phyloP scores from a whole-genome alignment of 1,140 invertebrate genomes.

The Telenomus remus region DNA sequence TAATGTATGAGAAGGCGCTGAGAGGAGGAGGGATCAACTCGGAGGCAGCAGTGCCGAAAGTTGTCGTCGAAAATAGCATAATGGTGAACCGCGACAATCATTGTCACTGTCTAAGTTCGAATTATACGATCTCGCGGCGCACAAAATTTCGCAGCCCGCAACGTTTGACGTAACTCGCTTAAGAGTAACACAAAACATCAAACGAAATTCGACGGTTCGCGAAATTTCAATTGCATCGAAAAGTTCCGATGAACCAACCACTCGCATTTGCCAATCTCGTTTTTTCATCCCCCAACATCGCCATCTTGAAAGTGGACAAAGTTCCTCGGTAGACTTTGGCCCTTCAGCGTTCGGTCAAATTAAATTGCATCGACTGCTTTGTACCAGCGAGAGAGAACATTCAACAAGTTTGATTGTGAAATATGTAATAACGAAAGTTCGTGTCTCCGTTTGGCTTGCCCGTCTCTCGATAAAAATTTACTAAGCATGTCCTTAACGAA shows the following conservation, averaged over 20 bases:
- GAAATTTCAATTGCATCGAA: no score
- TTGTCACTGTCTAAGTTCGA: conserved; percentile 42
- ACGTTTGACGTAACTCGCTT: conserved; percentile 32
- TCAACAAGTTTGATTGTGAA: conserved; percentile 57
- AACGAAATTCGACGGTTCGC: conserved; percentile 9
- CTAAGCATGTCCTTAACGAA: conserved; percentile 44
- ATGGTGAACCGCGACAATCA: conserved; percentile 49
- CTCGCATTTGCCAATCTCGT: conserved; percentile 23
- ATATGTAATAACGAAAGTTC: conserved; percentile 43
- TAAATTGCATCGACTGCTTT: conserved; percentile 27
- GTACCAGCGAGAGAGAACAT: conserved; percentile 22
- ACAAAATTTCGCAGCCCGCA: conserved; percentile 29
- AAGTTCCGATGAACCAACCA: not conserved
- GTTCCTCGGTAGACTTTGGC: conserved; percentile 10
- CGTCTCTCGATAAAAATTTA: conserved; percentile 44
- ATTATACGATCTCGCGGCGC: conserved; percentile 36
- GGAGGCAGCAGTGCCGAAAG: conserved; percentile 22
- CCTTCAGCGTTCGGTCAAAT: conserved; percentile 27
- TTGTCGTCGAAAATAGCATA: conserved; percentile 47
- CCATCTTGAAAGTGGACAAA: not conserved
- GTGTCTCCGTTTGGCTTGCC: conserved; percentile 34
- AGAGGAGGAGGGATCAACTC: conserved; percentile 9
- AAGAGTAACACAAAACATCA: conserved; percentile 29
- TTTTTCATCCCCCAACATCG: not conserved
- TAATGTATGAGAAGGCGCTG: conserved; percentile 67